phyloP scores from a whole-genome alignment of 2,888 invertebrate genomes.

The Sarcophaga rosellei region DNA sequence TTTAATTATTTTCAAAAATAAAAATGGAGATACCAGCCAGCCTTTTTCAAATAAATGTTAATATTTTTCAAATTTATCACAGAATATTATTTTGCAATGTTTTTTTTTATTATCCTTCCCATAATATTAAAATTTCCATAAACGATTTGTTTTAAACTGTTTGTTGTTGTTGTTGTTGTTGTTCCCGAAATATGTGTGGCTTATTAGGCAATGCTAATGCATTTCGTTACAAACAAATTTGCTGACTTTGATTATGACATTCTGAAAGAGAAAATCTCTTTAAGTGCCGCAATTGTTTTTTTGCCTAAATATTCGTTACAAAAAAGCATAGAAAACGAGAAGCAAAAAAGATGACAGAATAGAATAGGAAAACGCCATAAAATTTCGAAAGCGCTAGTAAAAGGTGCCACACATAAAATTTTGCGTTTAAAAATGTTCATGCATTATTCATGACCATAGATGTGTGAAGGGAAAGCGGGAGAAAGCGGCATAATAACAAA shows the following conservation, averaged over 20 bases:
- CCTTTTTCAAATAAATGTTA: too few species aligned
- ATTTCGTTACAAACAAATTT: conserved; percentile 10
- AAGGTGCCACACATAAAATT: conserved; percentile 43
- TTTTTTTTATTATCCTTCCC: too few species aligned
- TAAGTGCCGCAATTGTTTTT: not conserved
- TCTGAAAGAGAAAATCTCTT: not conserved
- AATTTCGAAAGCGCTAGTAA: not conserved
- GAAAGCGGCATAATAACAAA: not conserved
- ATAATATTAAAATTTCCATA: too few species aligned
- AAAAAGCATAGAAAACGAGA: not conserved
- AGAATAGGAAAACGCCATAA: too few species aligned
- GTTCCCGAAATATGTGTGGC: too few species aligned
- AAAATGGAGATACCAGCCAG: too few species aligned
- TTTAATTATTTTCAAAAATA: too few species aligned
- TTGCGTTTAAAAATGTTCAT: conserved; percentile 29
- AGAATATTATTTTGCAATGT: too few species aligned
- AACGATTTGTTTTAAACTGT: too few species aligned
- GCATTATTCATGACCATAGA: conserved; percentile 55
- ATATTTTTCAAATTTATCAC: too few species aligned
- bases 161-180: too few species aligned
- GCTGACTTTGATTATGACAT: conserved; percentile 36
- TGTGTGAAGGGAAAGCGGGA: not conserved
- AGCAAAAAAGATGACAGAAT: too few species aligned
- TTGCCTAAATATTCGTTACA: not conserved
- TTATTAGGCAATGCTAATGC: not conserved